Evolutionary conservation across 2,113 vertebrate genomes (phyloP).

Genomic region (Seriola aureovittata): DNA sequence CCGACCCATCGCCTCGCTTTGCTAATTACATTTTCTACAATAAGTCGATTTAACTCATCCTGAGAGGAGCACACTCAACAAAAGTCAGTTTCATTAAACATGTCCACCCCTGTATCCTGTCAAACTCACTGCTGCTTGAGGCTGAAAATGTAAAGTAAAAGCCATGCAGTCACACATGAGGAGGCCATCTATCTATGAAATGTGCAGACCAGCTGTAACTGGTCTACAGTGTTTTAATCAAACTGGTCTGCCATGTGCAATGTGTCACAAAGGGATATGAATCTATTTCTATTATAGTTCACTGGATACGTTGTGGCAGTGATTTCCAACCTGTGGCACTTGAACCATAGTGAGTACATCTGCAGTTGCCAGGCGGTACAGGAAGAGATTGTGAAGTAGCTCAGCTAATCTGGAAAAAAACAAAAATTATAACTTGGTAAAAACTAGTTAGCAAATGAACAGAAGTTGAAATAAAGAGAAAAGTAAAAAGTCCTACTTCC

Average conservation of each 20-base stretch:
- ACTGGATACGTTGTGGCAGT: not conserved
- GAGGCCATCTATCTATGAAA: constrained; percentile 6
- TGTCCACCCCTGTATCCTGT: not conserved
- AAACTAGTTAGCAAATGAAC: not conserved
- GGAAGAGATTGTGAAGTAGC: not conserved
- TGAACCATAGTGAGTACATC: not conserved
- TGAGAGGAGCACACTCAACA: not conserved
- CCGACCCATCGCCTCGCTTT: not conserved
- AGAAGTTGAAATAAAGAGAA: not conserved
- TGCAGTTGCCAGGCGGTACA: not conserved
- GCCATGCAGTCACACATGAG: not conserved
- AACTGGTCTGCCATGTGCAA: not conserved
- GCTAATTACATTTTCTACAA: not conserved
- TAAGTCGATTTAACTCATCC: not conserved
- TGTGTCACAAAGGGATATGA: not conserved
- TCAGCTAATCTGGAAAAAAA: not conserved
- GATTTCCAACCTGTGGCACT: not conserved
- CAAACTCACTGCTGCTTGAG: not conserved
- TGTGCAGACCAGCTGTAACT: not conserved
- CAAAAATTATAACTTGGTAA: not conserved
- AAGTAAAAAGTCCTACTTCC: not conserved
- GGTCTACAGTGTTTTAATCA: not conserved
- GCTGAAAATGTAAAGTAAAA: constrained; percentile 15
- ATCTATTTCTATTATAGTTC: not conserved
- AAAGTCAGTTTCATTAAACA: not conserved